Evolutionary conservation across 1,140 invertebrate species (phyloP).

Genomic region (Chironomus tepperi): DNA sequence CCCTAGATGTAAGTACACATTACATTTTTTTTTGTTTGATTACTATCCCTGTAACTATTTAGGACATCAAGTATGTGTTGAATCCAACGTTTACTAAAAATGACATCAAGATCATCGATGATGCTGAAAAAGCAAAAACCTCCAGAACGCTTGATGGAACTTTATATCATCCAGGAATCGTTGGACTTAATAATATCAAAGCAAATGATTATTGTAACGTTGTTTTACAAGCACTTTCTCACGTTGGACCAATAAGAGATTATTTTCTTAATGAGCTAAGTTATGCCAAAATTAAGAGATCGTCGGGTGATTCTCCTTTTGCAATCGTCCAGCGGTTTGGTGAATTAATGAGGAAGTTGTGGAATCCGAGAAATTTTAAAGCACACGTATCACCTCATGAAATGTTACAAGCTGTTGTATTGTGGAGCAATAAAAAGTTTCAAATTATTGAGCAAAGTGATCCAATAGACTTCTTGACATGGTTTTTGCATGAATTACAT

Average conservation of each 20-base stretch:
- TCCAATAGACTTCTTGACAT: slow-evolving; percentile 93
- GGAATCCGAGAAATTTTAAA: slow-evolving; percentile 99
- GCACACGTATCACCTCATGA: slow-evolving; percentile 99
- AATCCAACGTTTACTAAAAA: slow-evolving; percentile 90
- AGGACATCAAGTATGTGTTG: slow-evolving; percentile 95
- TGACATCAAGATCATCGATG: slow-evolving; percentile 69
- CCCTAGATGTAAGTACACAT: slow-evolving; percentile 55
- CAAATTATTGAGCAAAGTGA: slow-evolving; percentile 99
- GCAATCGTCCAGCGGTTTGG: slow-evolving; percentile 95
- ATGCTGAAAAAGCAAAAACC: slow-evolving; percentile 59
- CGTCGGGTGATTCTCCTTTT: slow-evolving; percentile 85
- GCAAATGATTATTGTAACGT: slow-evolving; percentile 99
- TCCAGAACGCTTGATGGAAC: slow-evolving; percentile 95
- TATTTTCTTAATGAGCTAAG: slow-evolving; percentile 93
- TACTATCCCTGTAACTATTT: background rate
- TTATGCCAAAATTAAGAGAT: slow-evolving; percentile 79
- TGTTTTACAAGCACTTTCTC: slow-evolving; percentile 89
- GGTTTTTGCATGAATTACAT: slow-evolving; percentile 92
- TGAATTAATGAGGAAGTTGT: slow-evolving; percentile 93
- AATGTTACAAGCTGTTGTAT: slow-evolving; percentile 98
- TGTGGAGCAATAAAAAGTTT: slow-evolving; percentile 96
- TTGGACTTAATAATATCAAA: slow-evolving; percentile 98
- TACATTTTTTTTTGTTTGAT: background rate
- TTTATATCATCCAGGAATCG: slow-evolving; percentile 91
- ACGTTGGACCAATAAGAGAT: slow-evolving; percentile 87